Evolutionary conservation across 1,140 invertebrate genomes (phyloP).

Genomic region (Bombus sibiricus): DNA sequence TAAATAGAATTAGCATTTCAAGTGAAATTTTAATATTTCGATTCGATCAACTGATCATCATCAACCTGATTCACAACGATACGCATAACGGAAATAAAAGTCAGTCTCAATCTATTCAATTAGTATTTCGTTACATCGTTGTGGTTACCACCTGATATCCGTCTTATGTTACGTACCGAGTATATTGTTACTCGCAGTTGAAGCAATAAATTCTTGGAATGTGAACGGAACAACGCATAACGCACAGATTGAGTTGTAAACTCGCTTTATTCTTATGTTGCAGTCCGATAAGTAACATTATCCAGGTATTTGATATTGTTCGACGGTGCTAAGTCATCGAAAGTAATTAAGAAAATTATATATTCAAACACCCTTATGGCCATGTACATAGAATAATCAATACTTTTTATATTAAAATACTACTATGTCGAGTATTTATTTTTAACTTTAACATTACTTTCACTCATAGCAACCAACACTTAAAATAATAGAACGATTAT

Average conservation of each 20-base stretch:
- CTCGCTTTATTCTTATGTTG: neutral
- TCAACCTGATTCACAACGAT: neutral
- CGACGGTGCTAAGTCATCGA: neutral
- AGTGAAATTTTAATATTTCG: neutral
- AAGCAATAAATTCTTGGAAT: constrained; percentile 11
- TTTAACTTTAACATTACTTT: neutral
- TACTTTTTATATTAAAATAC: neutral
- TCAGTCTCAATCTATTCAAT: constrained; percentile 42
- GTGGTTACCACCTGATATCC: constrained; percentile 41
- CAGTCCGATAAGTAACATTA: neutral
- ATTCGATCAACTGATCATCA: neutral
- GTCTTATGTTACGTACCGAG: constrained; percentile 44
- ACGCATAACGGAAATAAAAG: constrained; percentile 25
- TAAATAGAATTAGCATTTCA: neutral
- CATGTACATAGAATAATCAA: neutral
- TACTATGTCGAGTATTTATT: neutral
- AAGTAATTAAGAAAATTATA: neutral
- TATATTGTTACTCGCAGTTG: constrained; percentile 9
- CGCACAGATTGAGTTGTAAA: neutral
- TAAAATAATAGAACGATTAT: neutral
- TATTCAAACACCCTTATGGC: neutral
- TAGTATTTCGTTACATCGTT: constrained; percentile 34
- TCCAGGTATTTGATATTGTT: neutral
- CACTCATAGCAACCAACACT: neutral
- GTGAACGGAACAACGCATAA: neutral